Conservation (phyloP, 2,797 vertebrate species). For the Neosilurus mollespiculum region DNA sequence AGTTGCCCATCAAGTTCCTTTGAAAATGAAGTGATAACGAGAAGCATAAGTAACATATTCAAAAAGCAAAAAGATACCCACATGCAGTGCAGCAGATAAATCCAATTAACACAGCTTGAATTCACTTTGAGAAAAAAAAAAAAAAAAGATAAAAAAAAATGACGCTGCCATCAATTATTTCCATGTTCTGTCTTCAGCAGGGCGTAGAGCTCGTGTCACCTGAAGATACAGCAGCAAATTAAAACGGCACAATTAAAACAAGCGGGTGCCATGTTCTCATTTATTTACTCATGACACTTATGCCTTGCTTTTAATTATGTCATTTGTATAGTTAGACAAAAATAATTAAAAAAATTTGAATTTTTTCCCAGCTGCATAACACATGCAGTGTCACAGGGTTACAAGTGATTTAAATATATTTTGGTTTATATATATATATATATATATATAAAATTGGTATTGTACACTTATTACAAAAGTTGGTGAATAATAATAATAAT, state of each 20-base stretch:
- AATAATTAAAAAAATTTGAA: neutral
- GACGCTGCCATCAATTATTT: conserved; percentile 41
- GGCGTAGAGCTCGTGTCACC: conserved; percentile 35
- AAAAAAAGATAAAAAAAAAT: conserved; percentile 30
- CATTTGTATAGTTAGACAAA: conserved; percentile 29
- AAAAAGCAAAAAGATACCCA: neutral
- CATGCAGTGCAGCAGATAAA: conserved; percentile 16
- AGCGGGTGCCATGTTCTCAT: conserved; percentile 27
- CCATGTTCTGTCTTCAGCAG: conserved; percentile 38
- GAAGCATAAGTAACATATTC: neutral
- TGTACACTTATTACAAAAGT: neutral
- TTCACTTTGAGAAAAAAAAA: conserved; percentile 3
- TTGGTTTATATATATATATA: neutral
- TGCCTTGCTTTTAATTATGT: conserved; percentile 24
- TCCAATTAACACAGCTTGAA: conserved; percentile 38
- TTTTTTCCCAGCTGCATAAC: neutral
- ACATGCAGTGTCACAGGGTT: neutral
- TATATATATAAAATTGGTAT: no score
- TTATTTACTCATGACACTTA: conserved; percentile 38
- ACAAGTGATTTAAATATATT: neutral
- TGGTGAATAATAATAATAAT: neutral
- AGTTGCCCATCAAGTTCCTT: neutral
- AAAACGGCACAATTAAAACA: conserved; percentile 40
- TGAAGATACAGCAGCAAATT: conserved; percentile 43
- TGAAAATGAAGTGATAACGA: conserved; percentile 20